Percentiles rank a stretch among this genome's conserved stretches.
phyloP scores from a whole-genome alignment of 2,888 invertebrate species.

The Pheosia gnoma region DNA sequence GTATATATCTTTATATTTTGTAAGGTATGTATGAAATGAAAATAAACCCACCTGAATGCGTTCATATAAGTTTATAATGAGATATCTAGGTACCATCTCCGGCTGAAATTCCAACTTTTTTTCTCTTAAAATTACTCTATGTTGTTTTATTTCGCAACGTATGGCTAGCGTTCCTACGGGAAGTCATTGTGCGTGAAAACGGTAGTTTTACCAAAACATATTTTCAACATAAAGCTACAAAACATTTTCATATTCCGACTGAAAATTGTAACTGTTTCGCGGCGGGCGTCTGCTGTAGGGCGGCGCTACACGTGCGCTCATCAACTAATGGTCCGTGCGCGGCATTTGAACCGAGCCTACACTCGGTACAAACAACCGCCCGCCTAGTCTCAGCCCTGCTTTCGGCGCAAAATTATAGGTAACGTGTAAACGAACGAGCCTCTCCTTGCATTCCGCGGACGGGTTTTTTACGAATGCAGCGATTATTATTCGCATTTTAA shows the following conservation, averaged over 20 bases:
- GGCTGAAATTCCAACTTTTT: constrained; percentile 15
- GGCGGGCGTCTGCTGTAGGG: constrained; percentile 61
- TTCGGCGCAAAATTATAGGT: constrained; percentile 78
- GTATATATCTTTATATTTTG: too few species aligned
- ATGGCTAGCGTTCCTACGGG: constrained; percentile 68
- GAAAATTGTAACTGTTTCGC: constrained; percentile 78
- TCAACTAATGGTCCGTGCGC: constrained; percentile 85
- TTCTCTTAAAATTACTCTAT: constrained; percentile 32
- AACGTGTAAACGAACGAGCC: constrained; percentile 77
- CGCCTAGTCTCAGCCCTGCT: constrained; percentile 73
- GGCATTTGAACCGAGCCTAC: constrained; percentile 83
- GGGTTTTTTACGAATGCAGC: constrained; percentile 81
- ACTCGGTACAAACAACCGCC: constrained; percentile 75
- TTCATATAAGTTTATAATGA: background rate
- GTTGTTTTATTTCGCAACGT: constrained; percentile 37
- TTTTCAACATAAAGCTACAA: constrained; percentile 75
- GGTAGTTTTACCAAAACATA: constrained; percentile 75
- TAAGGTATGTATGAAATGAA: too few species aligned
- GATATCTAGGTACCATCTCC: background rate
- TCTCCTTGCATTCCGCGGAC: constrained; percentile 81
- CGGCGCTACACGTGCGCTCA: constrained; percentile 79
- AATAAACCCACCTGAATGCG: background rate
- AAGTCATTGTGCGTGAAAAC: constrained; percentile 80
- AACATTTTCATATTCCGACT: constrained; percentile 80
- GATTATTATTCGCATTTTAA: constrained; percentile 84